Evolutionary conservation across 1,140 invertebrate species (phyloP).

Genomic region (Augochlora pura): DNA sequence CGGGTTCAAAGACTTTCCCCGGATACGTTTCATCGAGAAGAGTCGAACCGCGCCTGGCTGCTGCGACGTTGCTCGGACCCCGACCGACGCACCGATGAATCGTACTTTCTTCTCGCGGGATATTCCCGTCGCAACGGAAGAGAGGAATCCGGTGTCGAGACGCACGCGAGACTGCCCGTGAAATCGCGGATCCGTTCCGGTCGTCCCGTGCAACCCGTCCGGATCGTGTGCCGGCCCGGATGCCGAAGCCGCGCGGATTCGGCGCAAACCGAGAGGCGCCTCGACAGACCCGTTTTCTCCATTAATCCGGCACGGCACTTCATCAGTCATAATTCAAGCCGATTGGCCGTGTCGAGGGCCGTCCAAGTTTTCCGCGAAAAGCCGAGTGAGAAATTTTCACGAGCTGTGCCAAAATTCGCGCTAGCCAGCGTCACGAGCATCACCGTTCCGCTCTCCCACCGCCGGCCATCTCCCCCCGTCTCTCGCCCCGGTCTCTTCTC

Average conservation of each 20-base stretch:
- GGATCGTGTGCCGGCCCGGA: neutral
- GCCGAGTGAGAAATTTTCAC: conserved; percentile 69
- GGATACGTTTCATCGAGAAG: no score
- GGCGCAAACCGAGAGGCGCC: neutral
- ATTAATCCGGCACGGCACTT: conserved; percentile 46
- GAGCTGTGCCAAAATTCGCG: conserved; percentile 76
- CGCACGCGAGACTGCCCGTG: neutral
- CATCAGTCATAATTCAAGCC: conserved; percentile 58
- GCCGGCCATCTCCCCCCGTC: neutral
- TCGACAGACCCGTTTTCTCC: conserved; percentile 22
- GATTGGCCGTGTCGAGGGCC: conserved; percentile 54
- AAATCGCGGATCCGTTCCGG: neutral
- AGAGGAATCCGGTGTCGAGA: neutral
- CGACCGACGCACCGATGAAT: no score
- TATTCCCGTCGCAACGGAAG: no score
- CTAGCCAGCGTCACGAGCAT: conserved; percentile 63
- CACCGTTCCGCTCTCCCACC: conserved; percentile 17
- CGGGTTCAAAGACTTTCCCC: no score
- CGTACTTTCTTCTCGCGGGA: no score
- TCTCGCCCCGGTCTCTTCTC: neutral
- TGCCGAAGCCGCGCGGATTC: neutral
- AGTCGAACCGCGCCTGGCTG: no score
- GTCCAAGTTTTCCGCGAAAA: conserved; percentile 63
- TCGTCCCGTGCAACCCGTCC: neutral
- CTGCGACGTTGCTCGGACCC: no score